These are phyloP conservation scores for Eudyptes chrysolophus DNA, from an alignment of 2,113 vertebrate species.

Conservation along the genomic window DNA sequence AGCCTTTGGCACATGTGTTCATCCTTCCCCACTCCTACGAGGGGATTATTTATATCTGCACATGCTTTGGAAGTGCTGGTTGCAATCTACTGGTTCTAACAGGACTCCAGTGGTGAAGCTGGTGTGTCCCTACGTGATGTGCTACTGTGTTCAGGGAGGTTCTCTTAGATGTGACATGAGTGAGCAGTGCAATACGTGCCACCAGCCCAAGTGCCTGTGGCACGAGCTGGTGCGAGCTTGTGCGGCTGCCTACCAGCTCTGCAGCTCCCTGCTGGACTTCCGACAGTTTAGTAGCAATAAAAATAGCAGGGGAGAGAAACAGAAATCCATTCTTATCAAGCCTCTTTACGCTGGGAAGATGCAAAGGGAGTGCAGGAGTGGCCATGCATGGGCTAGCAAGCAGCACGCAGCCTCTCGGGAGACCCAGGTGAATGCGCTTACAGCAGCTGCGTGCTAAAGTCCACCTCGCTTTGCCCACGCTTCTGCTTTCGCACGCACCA, in stretches of 20 bases:
- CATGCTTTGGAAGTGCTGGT: neutral
- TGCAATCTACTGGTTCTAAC: neutral
- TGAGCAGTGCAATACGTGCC: fast-evolving
- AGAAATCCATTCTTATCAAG: neutral
- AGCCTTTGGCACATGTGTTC: neutral
- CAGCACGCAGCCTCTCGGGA: neutral
- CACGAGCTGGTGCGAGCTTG: neutral
- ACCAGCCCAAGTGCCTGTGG: fast-evolving
- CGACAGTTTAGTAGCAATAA: neutral
- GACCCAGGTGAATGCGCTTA: fast-evolving
- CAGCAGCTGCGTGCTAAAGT: neutral
- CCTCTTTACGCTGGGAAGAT: neutral
- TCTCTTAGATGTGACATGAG: neutral
- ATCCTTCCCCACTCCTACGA: slow-evolving; percentile 16
- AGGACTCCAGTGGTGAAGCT: neutral
- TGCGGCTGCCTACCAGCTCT: neutral
- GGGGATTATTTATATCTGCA: slow-evolving; percentile 49
- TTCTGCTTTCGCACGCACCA: neutral
- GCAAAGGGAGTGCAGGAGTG: neutral
- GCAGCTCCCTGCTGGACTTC: neutral
- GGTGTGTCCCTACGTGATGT: fast-evolving
- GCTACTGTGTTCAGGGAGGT: neutral
- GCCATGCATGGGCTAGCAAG: neutral
- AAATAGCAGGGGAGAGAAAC: neutral
- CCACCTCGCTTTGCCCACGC: fast-evolving